Evolutionary conservation across 2,113 vertebrate genomes (phyloP).

Genomic region (Hippoglossus stenolepis): DNA sequence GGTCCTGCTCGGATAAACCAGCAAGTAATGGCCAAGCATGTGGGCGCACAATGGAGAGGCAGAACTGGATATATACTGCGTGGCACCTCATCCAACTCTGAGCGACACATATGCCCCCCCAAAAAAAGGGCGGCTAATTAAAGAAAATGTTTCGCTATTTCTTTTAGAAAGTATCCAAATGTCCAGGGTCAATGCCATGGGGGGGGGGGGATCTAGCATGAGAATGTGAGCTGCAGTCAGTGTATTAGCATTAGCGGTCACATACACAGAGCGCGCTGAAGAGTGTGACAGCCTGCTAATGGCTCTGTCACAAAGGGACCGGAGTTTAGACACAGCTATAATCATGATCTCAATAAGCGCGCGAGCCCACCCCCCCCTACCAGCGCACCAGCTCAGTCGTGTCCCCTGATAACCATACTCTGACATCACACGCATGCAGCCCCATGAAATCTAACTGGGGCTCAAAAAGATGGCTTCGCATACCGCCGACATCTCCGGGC

Average conservation of each 20-base stretch:
- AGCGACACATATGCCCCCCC: background rate
- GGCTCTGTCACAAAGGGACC: conserved; percentile 77
- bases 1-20: conserved; percentile 41
- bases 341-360: conserved; percentile 77
- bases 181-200: conserved; percentile 51
- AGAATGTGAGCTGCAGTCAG: conserved; percentile 65
- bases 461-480: conserved; percentile 61
- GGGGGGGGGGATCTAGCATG: conserved; percentile 28
- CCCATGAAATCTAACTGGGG: conserved; percentile 63
- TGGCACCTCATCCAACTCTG: conserved; percentile 21
- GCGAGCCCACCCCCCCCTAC: conserved; percentile 57
- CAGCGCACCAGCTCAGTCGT: conserved; percentile 65
- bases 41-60: background rate
- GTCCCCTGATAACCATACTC: conserved; percentile 65
- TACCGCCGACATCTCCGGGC: conserved; percentile 58
- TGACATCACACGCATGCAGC: conserved; percentile 56
- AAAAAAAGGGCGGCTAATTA: conserved; percentile 30
- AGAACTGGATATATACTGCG: background rate
- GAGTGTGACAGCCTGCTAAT: conserved; percentile 79
- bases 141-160: conserved; percentile 17
- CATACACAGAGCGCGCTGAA: conserved; percentile 62
- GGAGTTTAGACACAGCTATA: conserved; percentile 79
- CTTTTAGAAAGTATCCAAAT: conserved; percentile 32
- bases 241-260: conserved; percentile 75
- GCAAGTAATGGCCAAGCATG: conserved; percentile 21